Evolutionary conservation across 1,140 invertebrate genomes (phyloP), one percentile per base, ranked within the genome.

Genomic region (Chelonus insularis): DNA sequence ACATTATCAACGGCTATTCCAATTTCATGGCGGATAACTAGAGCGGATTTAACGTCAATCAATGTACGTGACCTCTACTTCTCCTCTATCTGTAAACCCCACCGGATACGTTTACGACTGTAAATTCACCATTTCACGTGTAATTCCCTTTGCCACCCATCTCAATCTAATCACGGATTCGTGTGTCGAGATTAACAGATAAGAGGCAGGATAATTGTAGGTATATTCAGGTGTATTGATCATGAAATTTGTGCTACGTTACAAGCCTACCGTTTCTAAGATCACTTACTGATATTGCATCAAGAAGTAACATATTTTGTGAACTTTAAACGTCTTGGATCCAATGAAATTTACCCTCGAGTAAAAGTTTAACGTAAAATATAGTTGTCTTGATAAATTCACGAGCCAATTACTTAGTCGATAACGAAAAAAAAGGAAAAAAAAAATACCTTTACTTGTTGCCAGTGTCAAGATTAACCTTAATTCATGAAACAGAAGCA

Each of bases 181-280:
- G 14, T 18, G 16, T 48, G 29, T 7, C 37, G 16, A 32, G 47
- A 60, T 39, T 50, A 39, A 60, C 47, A 18, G 23, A 51, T 51
- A 14, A 25, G 57, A 51, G 57, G 48, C 57, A 60, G 37, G 47
- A 51, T 60, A 60, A 60, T 60, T 32, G 57, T 36, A 39, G 50
- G 56, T 57, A 47, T 18, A 18, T 51, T 37, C 57, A 60, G 34
- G 47, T 60, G 16, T 25, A 36, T 16, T 0, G 43, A 58, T 47
- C 41, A 37, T 32, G 14, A 12, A 14, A 14, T 18, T 4, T 4
- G n/a, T 45, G 8, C 9, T 8, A 2, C 16, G 11, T 39, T 29
- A 29, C 25, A 29, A 43, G 37, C 43, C 23, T 14, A 25, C 23
- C 16, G 57, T 51, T 60, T 60, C 57, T 39, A 14, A 51, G 25